phyloP scores from a whole-genome alignment of 1,140 invertebrate species.

The Calephelis virginiensis region DNA sequence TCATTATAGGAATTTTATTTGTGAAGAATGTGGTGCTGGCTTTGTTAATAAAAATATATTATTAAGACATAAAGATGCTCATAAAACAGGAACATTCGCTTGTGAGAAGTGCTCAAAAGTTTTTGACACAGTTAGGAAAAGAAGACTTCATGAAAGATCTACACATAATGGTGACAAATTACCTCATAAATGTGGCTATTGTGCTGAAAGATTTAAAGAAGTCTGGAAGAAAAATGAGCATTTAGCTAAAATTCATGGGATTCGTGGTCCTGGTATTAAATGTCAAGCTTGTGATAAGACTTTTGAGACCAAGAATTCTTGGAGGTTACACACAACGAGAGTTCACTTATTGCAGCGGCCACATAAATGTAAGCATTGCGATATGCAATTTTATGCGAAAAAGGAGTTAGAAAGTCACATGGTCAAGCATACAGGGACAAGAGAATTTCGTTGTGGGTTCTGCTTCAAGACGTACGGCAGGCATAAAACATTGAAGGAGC shows the following conservation, averaged over 20 bases:
- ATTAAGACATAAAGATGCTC: slow-evolving; percentile 39
- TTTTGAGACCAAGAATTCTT: slow-evolving; percentile 45
- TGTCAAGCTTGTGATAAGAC: slow-evolving; percentile 58
- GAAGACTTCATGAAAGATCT: slow-evolving; percentile 33
- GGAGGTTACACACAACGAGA: slow-evolving; percentile 50
- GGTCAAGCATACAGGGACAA: slow-evolving; percentile 75
- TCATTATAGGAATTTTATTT: slow-evolving; percentile 50
- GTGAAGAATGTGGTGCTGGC: slow-evolving; percentile 42
- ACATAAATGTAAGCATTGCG: slow-evolving; percentile 60
- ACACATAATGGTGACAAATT: slow-evolving; percentile 32
- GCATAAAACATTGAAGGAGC: slow-evolving; percentile 81
- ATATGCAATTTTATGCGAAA: slow-evolving; percentile 55
- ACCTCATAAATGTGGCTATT: slow-evolving; percentile 45
- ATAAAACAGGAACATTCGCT: slow-evolving; percentile 39
- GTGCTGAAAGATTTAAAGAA: slow-evolving; percentile 45
- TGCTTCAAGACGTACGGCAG: slow-evolving; percentile 71
- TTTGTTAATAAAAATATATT: slow-evolving; percentile 58
- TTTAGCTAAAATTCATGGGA: slow-evolving; percentile 47
- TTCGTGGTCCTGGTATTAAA: slow-evolving; percentile 42
- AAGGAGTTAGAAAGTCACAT: slow-evolving; percentile 69
- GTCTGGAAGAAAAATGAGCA: slow-evolving; percentile 46
- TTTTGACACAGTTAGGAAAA: slow-evolving; percentile 43
- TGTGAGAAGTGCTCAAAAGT: slow-evolving; percentile 32
- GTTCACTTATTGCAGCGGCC: slow-evolving; percentile 58
- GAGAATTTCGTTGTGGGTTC: slow-evolving; percentile 75